Evolutionary conservation across 1,140 invertebrate genomes (phyloP), one percentile per base, ranked within the genome.

Genomic region (Drosophila rhopaloa): DNA sequence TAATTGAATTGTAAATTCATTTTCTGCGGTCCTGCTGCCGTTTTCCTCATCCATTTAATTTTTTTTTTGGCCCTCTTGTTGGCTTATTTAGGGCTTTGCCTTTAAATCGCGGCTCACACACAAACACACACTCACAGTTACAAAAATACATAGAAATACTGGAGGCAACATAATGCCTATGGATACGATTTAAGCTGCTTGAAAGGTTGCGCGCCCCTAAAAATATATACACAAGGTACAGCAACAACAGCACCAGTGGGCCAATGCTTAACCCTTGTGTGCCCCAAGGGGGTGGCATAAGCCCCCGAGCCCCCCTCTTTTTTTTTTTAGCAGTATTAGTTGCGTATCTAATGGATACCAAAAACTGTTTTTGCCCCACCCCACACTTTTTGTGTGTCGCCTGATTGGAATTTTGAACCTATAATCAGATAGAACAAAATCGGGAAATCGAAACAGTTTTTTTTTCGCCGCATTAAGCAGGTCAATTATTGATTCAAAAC

Each of bases 291-390:
- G 59, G 44, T 51, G 48, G 32, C 43, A 14, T 38, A 24, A 1
- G 6, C 24, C 24, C 24, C 19, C 29, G 29, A 32, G 6, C 0
- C 24, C 9, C 46, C 61, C 9, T 38, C 61, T 57, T 11, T 61
- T 63, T 40, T 59, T 35, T 35, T 59, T 57, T 32, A 44, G 75
- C 65, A 60, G 79, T 76, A 77, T 79, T 84, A 84, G 81, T 83
- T 84, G 76, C 76, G 81, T 83, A 83, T 84, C 81, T 83, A 83
- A 84, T 84, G 81, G 81, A 80, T 84, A 83, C 81, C 71, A 84
- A 79, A 71, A 71, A 70, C 71, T 84, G 70, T 79, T 62, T 67
- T 77, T 55, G 38, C 35, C 44, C 32, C 47, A 32, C 6, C 7
- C 29, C 29, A 32, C 29, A 32, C 29, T 10, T 19, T n/a, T 35